Percentiles rank a stretch among this genome's conserved stretches.
phyloP scores from a whole-genome alignment of 2,113 vertebrate genomes.

The Semicossyphus pulcher region DNA sequence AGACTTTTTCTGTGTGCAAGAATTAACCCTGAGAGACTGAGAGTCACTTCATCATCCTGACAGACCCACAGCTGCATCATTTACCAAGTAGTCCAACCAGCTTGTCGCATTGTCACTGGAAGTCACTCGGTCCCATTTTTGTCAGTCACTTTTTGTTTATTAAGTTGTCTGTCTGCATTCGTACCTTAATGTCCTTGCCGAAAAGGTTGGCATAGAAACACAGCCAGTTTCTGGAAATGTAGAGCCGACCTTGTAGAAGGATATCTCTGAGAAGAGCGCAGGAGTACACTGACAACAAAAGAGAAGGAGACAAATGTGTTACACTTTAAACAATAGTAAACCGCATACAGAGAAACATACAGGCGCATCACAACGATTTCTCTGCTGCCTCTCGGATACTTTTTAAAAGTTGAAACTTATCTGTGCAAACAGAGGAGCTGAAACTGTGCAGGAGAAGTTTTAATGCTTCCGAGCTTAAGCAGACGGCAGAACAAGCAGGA shows the following conservation, averaged over 20 bases:
- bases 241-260: conserved; percentile 95
- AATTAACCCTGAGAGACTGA: background rate
- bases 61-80: conserved; percentile 28
- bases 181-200: conserved; percentile 97
- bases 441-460: background rate
- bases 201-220: conserved; percentile 98
- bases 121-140: conserved; percentile 11
- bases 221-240: conserved; percentile 97
- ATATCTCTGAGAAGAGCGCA: conserved; percentile 95
- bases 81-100: conserved; percentile 13
- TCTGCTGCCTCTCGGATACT: background rate
- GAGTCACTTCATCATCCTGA: conserved; percentile 16
- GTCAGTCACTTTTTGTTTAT: conserved; percentile 23
- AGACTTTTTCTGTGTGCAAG: background rate
- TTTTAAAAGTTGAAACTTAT: background rate
- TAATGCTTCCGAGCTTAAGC: conserved; percentile 5
- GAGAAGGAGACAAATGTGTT: conserved; percentile 3
- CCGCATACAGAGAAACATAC: background rate
- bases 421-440: background rate
- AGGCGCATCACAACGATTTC: background rate
- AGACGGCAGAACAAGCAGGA: background rate
- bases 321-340: background rate
- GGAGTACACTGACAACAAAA: conserved; percentile 88
- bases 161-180: conserved; percentile 20
- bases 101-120: conserved; percentile 8